These are phyloP conservation scores for Aotus griseimembra DNA, from an alignment of 2,797 vertebrate species.

Conservation along the genomic window DNA sequence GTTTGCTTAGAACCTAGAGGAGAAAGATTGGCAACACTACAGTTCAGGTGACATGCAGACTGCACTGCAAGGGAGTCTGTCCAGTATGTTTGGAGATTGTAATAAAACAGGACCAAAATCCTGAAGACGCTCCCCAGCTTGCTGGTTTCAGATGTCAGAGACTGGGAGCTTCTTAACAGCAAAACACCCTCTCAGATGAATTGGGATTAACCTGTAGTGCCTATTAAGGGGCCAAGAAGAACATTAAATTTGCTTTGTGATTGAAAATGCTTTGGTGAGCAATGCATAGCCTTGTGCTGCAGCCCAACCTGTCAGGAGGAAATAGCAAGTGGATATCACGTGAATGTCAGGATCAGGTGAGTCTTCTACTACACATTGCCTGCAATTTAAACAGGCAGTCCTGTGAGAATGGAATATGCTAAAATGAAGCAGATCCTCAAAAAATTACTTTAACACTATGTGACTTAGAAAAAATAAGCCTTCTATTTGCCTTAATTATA, in stretches of 20 bases:
- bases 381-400: background rate
- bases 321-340: background rate
- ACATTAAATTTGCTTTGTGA: background rate
- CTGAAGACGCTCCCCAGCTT: background rate
- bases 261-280: background rate
- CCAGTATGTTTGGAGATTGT: background rate
- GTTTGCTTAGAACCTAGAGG: background rate
- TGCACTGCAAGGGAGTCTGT: too few species aligned
- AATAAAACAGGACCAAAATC: background rate
- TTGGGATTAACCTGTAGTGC: background rate
- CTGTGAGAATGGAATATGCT: background rate
- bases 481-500: background rate
- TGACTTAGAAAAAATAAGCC: background rate
- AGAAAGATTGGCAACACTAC: background rate
- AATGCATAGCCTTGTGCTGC: background rate
- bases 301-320: background rate
- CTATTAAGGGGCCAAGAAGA: background rate
- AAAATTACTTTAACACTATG: background rate
- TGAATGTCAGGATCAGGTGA: background rate
- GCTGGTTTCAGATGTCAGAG: background rate
- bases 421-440: background rate
- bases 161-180: background rate
- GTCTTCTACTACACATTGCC: accelerated
- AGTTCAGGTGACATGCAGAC: background rate
- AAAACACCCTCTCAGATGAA: background rate